Base-by-base conservation (phyloP, 2,797 vertebrate genomes). In the Phalanger gymnotis region DNA sequence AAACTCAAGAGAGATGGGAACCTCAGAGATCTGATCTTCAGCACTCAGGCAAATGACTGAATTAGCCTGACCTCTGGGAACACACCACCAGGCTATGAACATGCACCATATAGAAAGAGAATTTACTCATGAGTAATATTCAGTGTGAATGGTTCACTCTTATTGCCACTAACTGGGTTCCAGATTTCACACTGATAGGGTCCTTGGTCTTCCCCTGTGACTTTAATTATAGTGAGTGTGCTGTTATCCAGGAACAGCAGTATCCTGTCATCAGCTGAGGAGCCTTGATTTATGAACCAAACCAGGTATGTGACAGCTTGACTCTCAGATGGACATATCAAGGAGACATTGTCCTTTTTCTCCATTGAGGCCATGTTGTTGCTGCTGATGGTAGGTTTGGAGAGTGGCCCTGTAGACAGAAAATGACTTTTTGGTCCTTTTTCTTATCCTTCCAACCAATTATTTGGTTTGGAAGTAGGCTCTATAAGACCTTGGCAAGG, bases 51-150 rank as follows among this genome's bases (percentile, higher is more conserved):
- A 12, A 53, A 30, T 54, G 91, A 73, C 54, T 10, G 4, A 1
- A 54, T n/a, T 40, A n/a, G 6, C 5, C 6, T 34, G 58, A 52
- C 19, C 53, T 54, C 81, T 27, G 47, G 2, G 16, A 1, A 0
- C 90, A 4, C 61, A 53, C 53, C 30, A 52, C 93, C 30, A 89
- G 40, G 54, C 7, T 12, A 92, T 58, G 25, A 92, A 25, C 5
- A 25, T 1, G 22, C 54, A 11, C 1, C 14, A 56, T 0, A 0
- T 27, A 52, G 52, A 55, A 95, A 34, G 3, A 87, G 19, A 92
- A 30, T 9, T 91, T 98, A 98, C 97, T 98, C 95, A 98, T 96
- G 97, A 81, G 4, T 4, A 7, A 98, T 16, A 52, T 94, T 55
- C 94, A 98, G 73, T 51, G 0, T 6, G 91, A 97, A 7, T 3